phyloP scores from a whole-genome alignment of 2,797 vertebrate genomes.

The Peromyscus attwateri region DNA sequence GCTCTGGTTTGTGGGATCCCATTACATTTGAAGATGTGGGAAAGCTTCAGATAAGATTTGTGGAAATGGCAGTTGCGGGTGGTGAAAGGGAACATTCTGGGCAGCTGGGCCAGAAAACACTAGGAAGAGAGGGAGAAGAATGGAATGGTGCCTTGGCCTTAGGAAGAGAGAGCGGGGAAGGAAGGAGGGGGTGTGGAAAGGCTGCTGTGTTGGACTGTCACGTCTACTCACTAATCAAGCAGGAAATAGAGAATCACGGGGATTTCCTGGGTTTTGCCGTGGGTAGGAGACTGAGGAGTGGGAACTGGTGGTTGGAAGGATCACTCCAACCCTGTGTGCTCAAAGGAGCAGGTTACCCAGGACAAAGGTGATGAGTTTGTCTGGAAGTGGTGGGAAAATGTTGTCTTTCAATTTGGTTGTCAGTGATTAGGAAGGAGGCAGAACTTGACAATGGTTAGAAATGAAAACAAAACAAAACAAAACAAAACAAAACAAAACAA shows the following conservation, averaged over 20 bases:
- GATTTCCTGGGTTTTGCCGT: not conserved
- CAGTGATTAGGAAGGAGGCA: conserved; percentile 4
- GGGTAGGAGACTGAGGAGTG: not conserved
- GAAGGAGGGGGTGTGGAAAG: not conserved
- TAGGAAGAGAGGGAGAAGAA: not conserved
- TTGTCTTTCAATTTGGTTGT: not conserved
- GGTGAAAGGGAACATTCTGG: not conserved
- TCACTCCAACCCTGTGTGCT: not conserved
- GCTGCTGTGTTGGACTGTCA: not conserved
- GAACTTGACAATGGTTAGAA: not conserved
- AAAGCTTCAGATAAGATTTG: not conserved
- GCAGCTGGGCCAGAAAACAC: not conserved
- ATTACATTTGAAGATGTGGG: not conserved
- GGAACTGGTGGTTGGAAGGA: not conserved
- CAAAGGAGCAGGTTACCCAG: not conserved
- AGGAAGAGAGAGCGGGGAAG: not conserved
- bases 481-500: too few relatives aligned
- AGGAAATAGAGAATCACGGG: not conserved
- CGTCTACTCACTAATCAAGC: not conserved
- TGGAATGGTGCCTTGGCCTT: not conserved
- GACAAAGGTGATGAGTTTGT: not conserved
- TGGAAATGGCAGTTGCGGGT: not conserved
- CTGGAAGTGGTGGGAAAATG: not conserved
- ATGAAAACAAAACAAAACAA: not conserved
- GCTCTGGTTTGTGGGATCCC: not conserved